These are phyloP conservation scores for Trichomycterus rosablanca DNA, from an alignment of 2,113 vertebrate species.

Conservation along the genomic window DNA sequence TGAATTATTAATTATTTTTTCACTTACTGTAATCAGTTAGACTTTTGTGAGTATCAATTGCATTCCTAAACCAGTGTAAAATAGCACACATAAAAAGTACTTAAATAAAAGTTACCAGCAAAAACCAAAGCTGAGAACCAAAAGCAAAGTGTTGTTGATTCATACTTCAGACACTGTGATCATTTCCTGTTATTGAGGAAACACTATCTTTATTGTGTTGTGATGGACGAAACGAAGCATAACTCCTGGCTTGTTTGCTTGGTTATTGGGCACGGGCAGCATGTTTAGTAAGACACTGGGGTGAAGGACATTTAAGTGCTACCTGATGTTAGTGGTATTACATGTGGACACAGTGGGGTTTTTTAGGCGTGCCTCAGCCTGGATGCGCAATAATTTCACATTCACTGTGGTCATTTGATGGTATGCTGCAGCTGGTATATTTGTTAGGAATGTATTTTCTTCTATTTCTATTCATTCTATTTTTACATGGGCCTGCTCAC, in stretches of 20 bases:
- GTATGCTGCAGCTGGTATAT: constrained; percentile 70
- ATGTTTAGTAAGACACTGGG: constrained; percentile 67
- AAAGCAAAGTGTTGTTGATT: constrained; percentile 60
- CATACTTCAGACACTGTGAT: constrained; percentile 63
- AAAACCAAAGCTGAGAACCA: constrained; percentile 48
- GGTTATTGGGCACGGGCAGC: constrained; percentile 55
- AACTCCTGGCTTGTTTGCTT: constrained; percentile 28
- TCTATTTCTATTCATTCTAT: too few relatives aligned
- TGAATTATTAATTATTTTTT: too few relatives aligned
- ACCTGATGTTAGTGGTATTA: constrained; percentile 72
- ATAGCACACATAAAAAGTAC: constrained; percentile 37
- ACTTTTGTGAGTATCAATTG: constrained; percentile 51
- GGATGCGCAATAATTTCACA: constrained; percentile 71
- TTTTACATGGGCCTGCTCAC: constrained; percentile 58
- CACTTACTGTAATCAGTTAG: too few relatives aligned
- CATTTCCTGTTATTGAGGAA: constrained; percentile 73
- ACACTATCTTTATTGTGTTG: constrained; percentile 58
- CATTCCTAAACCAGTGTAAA: constrained; percentile 50
- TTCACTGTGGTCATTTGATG: constrained; percentile 73
- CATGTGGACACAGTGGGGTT: constrained; percentile 64
- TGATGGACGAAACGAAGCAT: constrained; percentile 39
- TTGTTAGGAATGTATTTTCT: constrained; percentile 75
- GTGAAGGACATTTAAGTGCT: constrained; percentile 69
- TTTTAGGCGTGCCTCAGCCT: constrained; percentile 69
- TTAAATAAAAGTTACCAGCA: constrained; percentile 59